Evolutionary conservation across 1,140 invertebrate genomes (phyloP), one percentile per base, ranked within the genome.

Genomic region (Mya arenaria): DNA sequence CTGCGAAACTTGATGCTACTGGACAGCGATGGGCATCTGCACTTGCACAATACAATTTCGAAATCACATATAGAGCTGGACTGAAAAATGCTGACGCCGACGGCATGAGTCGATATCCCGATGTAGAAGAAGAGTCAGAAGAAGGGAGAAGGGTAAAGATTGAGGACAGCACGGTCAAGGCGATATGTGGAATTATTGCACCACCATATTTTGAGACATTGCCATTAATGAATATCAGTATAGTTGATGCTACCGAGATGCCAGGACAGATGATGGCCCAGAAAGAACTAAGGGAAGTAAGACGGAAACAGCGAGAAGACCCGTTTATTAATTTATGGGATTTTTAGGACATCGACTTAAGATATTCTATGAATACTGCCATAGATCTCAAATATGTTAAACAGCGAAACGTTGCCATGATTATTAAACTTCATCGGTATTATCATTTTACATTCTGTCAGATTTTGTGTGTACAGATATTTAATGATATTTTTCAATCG

Each of bases 1-100:
- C 63, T 17, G 68, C 80, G 17, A 74, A 78, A 52, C 55, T 81
- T 32, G 78, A 83, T 39, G 80, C 65, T 4, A 74, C 62, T 28
- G 68, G 52, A 4, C 72, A 78, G 37, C n/a, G 71, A 15, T 74
- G 83, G 68, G 69, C 72, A 36, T 71, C 58, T 4, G 44, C 19
- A n/a, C 23, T 84, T 4, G 62, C 19, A 0, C 28, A 36, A 15
- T 81, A 39, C 25, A n/a, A 74, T 34, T 81, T 84, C 30, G 56
- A 72, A 36, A 73, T 82, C 25, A 58, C 17, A 5, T 74, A 80
- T 37, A 1, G 52, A 19, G 44, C 75, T 32, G 82, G 82, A 2
- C 65, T 32, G 17, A 55, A 30, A 5, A 84, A 81, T 55, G 23
- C 62, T 1, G 82, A 83, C 63, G 73, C 74, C 10, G 68, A 83